Evolutionary conservation across 2,888 invertebrate species (phyloP).

Genomic region (Dasysyrphus albostriatus): DNA sequence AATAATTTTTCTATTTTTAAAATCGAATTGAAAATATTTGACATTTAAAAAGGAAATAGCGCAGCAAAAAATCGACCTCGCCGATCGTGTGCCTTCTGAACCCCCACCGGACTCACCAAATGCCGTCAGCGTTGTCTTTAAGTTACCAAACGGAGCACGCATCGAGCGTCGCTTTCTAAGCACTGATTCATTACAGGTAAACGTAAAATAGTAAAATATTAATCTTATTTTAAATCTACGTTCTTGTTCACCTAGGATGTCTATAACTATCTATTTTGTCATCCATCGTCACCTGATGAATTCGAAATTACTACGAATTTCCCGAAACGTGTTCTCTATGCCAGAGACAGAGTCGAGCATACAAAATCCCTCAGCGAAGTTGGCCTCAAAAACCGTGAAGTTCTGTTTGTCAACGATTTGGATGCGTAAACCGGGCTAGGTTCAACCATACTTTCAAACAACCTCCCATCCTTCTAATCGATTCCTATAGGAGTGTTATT

Average conservation of each 20-base stretch:
- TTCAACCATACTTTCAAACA: slow-evolving; percentile 11
- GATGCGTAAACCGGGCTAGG: slow-evolving; percentile 86
- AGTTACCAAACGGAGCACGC: slow-evolving; percentile 94
- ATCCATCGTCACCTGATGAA: slow-evolving; percentile 95
- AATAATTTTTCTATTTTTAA: not conserved
- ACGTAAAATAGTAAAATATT: slow-evolving; percentile 48
- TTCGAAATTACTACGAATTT: slow-evolving; percentile 98
- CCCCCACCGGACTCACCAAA: slow-evolving; percentile 89
- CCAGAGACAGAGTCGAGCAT: slow-evolving; percentile 78
- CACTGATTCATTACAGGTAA: slow-evolving; percentile 92
- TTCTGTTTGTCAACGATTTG: slow-evolving; percentile 96
- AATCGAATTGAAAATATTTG: not conserved
- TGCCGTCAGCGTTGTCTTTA: slow-evolving; percentile 93
- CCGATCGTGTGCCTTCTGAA: slow-evolving; percentile 89
- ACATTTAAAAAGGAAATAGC: slow-evolving; percentile 85
- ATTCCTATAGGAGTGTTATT: slow-evolving; percentile 32
- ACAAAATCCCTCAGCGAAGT: slow-evolving; percentile 85
- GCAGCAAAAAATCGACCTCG: slow-evolving; percentile 88
- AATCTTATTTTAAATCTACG: slow-evolving; percentile 18
- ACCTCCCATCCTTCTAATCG: slow-evolving; percentile 29
- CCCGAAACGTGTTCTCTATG: slow-evolving; percentile 92
- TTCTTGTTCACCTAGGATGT: slow-evolving; percentile 89
- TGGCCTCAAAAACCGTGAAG: slow-evolving; percentile 94
- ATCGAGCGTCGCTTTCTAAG: slow-evolving; percentile 94
- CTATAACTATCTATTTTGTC: slow-evolving; percentile 97